phyloP scores from a whole-genome alignment of 2,888 invertebrate species.

The Chrysopilus asiliformis region DNA sequence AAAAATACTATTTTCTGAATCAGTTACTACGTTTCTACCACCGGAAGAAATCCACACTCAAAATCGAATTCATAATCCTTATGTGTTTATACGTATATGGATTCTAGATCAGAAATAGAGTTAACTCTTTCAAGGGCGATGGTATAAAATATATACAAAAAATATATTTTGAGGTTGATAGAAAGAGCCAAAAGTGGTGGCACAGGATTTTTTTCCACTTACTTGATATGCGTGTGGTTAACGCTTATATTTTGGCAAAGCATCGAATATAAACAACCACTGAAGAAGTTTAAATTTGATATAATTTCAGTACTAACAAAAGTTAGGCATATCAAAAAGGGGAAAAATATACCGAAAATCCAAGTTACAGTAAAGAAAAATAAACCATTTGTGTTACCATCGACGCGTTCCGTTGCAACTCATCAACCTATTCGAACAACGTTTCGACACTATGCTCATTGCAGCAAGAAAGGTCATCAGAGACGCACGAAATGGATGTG shows the following conservation, averaged over 20 bases:
- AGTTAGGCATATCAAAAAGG: no score
- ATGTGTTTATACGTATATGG: no score
- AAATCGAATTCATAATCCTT: no score
- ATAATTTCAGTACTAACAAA: neutral
- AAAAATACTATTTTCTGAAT: no score
- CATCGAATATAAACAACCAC: neutral
- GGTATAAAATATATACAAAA: no score
- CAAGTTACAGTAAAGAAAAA: neutral
- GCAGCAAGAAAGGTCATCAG: neutral
- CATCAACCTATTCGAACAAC: neutral
- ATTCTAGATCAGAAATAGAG: no score
- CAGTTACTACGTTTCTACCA: no score
- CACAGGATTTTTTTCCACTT: conserved; percentile 5
- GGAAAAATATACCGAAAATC: neutral
- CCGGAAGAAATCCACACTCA: no score
- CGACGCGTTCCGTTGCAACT: neutral
- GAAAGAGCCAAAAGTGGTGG: conserved; percentile 7
- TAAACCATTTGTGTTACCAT: neutral
- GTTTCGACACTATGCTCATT: neutral
- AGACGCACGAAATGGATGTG: neutral
- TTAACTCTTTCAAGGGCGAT: no score
- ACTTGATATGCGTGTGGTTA: neutral
- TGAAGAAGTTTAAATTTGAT: neutral
- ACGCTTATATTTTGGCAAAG: neutral
- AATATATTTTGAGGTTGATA: conserved; percentile 10